These are phyloP conservation scores for Notothenia rossii DNA, from an alignment of 2,113 vertebrate genomes.

Conservation along the genomic window DNA sequence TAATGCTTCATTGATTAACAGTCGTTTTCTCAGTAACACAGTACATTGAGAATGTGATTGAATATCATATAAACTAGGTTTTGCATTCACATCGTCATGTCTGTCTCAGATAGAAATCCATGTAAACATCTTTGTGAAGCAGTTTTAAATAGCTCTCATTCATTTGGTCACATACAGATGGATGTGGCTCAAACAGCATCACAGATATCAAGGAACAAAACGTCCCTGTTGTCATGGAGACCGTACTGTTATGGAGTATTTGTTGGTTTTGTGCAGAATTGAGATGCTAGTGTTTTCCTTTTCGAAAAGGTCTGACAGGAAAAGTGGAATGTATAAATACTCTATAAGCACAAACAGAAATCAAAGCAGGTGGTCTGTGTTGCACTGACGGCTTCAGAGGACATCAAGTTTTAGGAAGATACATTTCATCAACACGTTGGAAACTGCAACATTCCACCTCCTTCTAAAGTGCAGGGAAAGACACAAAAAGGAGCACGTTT, in stretches of 20 bases:
- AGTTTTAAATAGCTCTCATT: constrained; percentile 36
- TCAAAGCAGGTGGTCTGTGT: background rate
- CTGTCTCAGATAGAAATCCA: background rate
- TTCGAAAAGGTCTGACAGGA: background rate
- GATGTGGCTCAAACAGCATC: constrained; percentile 36
- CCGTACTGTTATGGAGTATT: constrained; percentile 43
- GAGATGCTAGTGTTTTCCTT: constrained; percentile 10
- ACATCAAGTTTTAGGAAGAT: background rate
- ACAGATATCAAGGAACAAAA: constrained; percentile 42
- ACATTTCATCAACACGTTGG: background rate
- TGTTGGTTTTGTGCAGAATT: constrained; percentile 27
- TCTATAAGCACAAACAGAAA: background rate
- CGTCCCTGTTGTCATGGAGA: constrained; percentile 72
- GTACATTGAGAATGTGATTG: background rate
- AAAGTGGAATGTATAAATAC: background rate
- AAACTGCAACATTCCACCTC: background rate
- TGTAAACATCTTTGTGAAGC: background rate
- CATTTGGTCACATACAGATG: constrained; percentile 33
- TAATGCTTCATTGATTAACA: background rate
- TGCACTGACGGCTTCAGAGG: background rate
- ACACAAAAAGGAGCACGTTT: background rate
- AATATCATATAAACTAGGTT: no score
- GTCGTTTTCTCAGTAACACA: no score
- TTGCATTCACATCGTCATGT: background rate
- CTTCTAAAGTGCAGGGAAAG: background rate